Evolutionary conservation across 2,113 vertebrate species (phyloP).

Genomic region (Morone saxatilis): DNA sequence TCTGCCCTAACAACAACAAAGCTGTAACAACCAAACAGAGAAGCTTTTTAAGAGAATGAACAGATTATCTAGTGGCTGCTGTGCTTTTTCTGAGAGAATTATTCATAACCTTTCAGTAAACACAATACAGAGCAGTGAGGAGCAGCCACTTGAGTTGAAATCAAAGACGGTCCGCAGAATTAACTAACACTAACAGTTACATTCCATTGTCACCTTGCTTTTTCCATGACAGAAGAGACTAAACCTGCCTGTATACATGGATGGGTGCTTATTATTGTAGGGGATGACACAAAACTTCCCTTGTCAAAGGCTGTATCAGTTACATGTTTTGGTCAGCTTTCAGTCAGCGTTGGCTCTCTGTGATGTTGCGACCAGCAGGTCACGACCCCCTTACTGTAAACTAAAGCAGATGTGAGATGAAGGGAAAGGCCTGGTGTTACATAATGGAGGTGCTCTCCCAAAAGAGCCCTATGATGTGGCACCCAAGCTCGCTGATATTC

Average conservation of each 20-base stretch:
- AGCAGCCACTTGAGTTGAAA: not conserved
- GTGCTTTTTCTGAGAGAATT: slow-evolving; percentile 30
- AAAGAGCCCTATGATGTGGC: not conserved
- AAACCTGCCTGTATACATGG: not conserved
- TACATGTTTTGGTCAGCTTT: slow-evolving; percentile 42
- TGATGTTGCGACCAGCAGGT: slow-evolving; percentile 56
- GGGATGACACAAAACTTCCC: not conserved
- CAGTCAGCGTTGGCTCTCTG: slow-evolving; percentile 26
- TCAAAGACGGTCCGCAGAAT: slow-evolving; percentile 8
- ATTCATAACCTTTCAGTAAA: slow-evolving; percentile 50
- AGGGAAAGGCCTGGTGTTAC: slow-evolving; percentile 53
- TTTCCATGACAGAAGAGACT: slow-evolving; percentile 3
- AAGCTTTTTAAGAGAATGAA: slow-evolving; percentile 19
- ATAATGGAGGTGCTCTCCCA: slow-evolving; percentile 61
- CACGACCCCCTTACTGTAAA: slow-evolving; percentile 61
- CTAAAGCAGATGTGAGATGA: slow-evolving; percentile 74
- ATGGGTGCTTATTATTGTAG: not conserved
- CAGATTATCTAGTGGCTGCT: slow-evolving; percentile 52
- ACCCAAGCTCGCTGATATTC: not conserved
- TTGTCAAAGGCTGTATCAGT: slow-evolving; percentile 25
- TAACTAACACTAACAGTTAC: not conserved
- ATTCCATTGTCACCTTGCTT: slow-evolving; percentile 7
- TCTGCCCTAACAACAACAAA: not conserved
- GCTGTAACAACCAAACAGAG: too few species aligned
- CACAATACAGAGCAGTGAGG: slow-evolving; percentile 1